Evolutionary conservation across 1,140 invertebrate species (phyloP).

Genomic region (Drosophila tristis): DNA sequence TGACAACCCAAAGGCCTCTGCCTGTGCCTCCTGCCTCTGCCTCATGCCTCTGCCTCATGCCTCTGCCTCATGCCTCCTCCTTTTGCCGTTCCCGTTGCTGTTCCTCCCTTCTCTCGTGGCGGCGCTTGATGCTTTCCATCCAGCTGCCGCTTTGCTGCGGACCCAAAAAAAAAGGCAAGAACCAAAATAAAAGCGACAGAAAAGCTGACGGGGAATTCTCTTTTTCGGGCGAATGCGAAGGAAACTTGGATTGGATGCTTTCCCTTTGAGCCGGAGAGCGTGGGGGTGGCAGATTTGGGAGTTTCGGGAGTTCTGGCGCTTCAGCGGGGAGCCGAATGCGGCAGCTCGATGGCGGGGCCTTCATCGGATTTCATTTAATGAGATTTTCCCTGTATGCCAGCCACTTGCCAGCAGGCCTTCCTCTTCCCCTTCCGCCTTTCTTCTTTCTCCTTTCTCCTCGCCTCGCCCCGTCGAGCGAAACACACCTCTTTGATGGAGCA

Average conservation of each 20-base stretch:
- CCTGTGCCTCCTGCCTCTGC: too few relatives aligned
- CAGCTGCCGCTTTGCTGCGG: constrained; percentile 1
- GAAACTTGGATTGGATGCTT: too few relatives aligned
- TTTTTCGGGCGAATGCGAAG: too few relatives aligned
- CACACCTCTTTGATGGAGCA: too few relatives aligned
- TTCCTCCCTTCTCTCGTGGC: background rate
- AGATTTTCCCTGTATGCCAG: constrained; percentile 33
- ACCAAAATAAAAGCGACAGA: too few relatives aligned
- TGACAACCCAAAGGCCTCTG: constrained; percentile 64
- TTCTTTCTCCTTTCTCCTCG: too few relatives aligned
- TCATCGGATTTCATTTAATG: constrained; percentile 59
- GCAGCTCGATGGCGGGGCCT: constrained; percentile 20
- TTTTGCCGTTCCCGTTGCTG: background rate
- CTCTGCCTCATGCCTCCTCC: background rate
- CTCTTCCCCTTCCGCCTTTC: too few relatives aligned
- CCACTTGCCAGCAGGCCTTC: too few relatives aligned
- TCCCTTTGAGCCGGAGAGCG: too few relatives aligned
- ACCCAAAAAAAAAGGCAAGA: too few relatives aligned
- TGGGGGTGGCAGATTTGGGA: constrained; percentile 31
- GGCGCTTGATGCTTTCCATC: background rate
- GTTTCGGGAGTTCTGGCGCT: constrained; percentile 1
- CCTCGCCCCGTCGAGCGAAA: too few relatives aligned
- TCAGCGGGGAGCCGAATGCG: constrained; percentile 1
- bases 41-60: background rate
- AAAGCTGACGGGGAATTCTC: too few relatives aligned